Base-by-base conservation (phyloP, 2,888 invertebrate genomes). In the Tetranychus truncatus region DNA sequence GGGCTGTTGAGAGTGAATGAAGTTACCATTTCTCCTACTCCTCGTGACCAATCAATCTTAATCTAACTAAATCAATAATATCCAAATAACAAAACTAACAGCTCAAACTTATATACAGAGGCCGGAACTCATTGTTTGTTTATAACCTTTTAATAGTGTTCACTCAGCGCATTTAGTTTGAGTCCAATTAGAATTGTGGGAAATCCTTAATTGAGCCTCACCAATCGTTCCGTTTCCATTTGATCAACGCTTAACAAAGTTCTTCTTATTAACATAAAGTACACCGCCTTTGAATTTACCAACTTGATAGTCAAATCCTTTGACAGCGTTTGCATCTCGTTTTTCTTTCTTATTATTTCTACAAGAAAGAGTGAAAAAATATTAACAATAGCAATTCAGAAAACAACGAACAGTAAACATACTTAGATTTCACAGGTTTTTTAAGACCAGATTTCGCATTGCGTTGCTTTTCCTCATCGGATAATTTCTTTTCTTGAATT, bases 251-350 rank as follows among this genome's bases (percentile, higher is more conserved):
- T 55, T 55, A 15, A 55, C 55, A 55, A 55, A 55, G 15, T 55
- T 55, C 15, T 55, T 55, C 55, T 55, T 55, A 55, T 55, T 55
- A 9, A 55, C 55, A 55, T 55, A 55, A 6, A 55, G 55, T 15
- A 55, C 55, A 15, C 55, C 55, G 11, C 55, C 55, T 15, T 55
- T 55, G 55, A 55, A 55, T 55, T 55, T 55, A 15, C 20, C 67
- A n/a, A 21, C 67, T n/a, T 21, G 20, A 67, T 67, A 67, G 9
- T 67, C 67, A n/a, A 67, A 67, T n/a, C 24, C 24, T 67, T 67
- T 67, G 11, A 21, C 24, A 2, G 9, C 20, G 21, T 67, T 67
- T 9, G 67, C 9, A 21, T 67, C 24, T 67, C 24, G 20, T 67
- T 67, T 67, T n/a, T 21, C n/a, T 6, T 67, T 8, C 5, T 21